These are phyloP conservation scores for Ophioninae sp. DNA, from an alignment of 2,888 invertebrate species.

Conservation along the genomic window DNA sequence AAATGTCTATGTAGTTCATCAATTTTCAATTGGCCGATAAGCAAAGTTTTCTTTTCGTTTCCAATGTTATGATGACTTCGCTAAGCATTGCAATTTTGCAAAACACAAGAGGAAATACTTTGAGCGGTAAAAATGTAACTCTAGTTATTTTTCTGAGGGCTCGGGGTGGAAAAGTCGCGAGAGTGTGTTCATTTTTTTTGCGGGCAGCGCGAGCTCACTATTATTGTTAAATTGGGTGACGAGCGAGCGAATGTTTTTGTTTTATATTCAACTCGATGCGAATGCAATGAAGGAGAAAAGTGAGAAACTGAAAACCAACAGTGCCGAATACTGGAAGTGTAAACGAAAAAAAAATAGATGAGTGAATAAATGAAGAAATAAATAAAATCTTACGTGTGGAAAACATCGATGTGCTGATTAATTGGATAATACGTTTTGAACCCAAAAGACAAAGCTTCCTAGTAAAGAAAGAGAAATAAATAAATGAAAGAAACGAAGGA, in stretches of 20 bases:
- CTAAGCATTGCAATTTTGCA: too few relatives aligned
- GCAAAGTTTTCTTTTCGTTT: too few relatives aligned
- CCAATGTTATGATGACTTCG: too few relatives aligned
- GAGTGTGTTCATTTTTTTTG: background rate
- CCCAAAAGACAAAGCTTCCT: constrained; percentile 61
- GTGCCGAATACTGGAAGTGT: constrained; percentile 1
- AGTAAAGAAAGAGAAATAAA: constrained; percentile 55
- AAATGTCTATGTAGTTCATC: background rate
- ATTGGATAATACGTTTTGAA: constrained; percentile 58
- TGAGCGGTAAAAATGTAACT: background rate
- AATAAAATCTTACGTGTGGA: constrained; percentile 61
- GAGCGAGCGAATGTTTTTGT: background rate
- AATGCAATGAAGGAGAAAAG: background rate
- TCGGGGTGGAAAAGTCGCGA: background rate
- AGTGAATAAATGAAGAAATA: constrained; percentile 42
- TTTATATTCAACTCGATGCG: background rate
- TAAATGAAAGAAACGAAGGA: constrained; percentile 33
- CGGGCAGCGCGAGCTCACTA: background rate
- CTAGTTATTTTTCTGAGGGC: background rate
- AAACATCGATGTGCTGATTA: constrained; percentile 58
- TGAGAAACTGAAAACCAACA: background rate
- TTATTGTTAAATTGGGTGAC: background rate
- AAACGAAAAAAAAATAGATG: constrained; percentile 23
- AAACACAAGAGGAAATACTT: background rate
- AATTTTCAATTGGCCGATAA: too few relatives aligned